Evolutionary conservation across 2,797 vertebrate genomes (phyloP).

Genomic region (Sparus aurata): DNA sequence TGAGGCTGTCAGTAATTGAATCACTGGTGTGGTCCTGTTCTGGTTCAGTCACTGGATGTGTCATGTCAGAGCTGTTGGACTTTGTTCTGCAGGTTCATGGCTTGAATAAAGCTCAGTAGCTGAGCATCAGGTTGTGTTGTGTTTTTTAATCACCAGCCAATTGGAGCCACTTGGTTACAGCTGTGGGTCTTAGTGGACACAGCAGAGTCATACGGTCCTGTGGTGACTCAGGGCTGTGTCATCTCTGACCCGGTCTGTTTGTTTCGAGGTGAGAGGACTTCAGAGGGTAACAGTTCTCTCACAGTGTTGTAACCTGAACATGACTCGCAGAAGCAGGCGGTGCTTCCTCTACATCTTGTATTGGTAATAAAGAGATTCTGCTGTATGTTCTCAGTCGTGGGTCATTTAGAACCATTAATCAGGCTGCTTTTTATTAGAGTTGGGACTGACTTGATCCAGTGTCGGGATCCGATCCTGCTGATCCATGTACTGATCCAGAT

Average conservation of each 20-base stretch:
- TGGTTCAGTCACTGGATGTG: background rate
- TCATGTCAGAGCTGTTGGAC: background rate
- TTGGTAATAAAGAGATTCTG: background rate
- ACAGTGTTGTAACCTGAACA: too few relatives aligned
- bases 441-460: too few relatives aligned
- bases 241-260: constrained; percentile 26
- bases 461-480: too few relatives aligned
- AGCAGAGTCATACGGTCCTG: constrained; percentile 20
- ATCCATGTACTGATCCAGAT: too few relatives aligned
- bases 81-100: background rate
- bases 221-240: constrained; percentile 16
- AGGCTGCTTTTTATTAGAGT: too few relatives aligned
- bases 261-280: constrained; percentile 54
- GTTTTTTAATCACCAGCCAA: too few relatives aligned
- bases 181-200: constrained; percentile 47
- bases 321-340: background rate
- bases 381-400: background rate
- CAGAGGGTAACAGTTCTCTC: background rate
- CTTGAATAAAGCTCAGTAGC: background rate
- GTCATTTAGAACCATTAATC: too few relatives aligned
- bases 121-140: constrained; percentile 1
- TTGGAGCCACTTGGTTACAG: constrained; percentile 39
- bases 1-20: background rate
- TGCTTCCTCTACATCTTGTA: background rate
- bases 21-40: background rate